Conservation (phyloP, 1,140 invertebrate species). For the Eumaeus atala region DNA sequence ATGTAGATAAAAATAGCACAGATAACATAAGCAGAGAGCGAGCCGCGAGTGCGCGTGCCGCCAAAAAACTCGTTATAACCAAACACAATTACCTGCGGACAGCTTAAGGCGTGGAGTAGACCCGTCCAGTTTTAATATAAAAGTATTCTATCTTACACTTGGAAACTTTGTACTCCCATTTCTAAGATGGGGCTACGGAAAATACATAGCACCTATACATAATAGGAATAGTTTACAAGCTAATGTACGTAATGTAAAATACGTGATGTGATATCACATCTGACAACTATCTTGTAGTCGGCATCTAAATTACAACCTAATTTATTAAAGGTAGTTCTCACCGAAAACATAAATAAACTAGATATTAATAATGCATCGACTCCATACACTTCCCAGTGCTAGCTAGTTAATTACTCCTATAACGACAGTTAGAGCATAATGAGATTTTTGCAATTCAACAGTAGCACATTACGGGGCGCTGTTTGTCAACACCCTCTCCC, state of each 20-base stretch:
- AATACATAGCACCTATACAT: too few relatives aligned
- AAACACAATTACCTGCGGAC: constrained; percentile 62
- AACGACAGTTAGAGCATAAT: constrained; percentile 71
- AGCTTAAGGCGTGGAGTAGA: constrained; percentile 30
- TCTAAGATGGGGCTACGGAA: too few relatives aligned
- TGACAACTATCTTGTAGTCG: too few relatives aligned
- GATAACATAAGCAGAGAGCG: constrained; percentile 26
- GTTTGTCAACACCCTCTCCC: constrained; percentile 47
- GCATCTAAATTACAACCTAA: too few relatives aligned
- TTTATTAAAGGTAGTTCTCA: too few relatives aligned
- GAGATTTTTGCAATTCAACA: constrained; percentile 73
- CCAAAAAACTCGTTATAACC: constrained; percentile 69
- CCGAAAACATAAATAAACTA: neutral
- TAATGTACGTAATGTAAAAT: too few relatives aligned
- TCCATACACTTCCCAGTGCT: constrained; percentile 31
- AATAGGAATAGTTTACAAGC: too few relatives aligned
- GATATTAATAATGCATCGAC: constrained; percentile 16
- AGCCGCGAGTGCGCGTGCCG: constrained; percentile 37
- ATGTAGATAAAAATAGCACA: constrained; percentile 19
- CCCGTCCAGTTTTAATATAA: neutral
- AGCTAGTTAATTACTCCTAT: constrained; percentile 67
- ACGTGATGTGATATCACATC: too few relatives aligned
- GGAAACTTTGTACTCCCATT: too few relatives aligned
- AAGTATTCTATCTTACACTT: too few relatives aligned
- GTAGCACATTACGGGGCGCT: constrained; percentile 63